Evolutionary conservation across 2,113 vertebrate species (phyloP), one percentile per base, ranked within the genome.

Genomic region (Microcebus griseorufus): DNA sequence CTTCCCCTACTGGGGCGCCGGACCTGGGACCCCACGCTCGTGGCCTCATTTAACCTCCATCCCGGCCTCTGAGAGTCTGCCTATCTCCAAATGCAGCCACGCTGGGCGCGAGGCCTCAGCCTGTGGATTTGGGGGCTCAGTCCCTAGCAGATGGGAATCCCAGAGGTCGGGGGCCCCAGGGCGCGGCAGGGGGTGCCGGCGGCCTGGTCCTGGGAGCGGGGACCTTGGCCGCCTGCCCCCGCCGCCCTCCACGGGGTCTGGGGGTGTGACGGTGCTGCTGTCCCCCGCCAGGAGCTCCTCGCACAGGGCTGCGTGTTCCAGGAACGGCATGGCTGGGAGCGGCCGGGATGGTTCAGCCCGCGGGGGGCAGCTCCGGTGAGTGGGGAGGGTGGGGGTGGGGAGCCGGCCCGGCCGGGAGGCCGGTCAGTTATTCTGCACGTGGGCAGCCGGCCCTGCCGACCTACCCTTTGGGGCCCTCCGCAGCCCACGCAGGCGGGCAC

Each of bases 311-410:
- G 99, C 1, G 98, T 99, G 62, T 99, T 99, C 98, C 99, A 99
- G 98, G 99, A 99, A 98, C 98, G 99, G 6, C 99, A 99, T 0
- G 99, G 99, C 86, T 99, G 99, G 99, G 99, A 99, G 98, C 98
- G 99, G 93, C 99, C 99, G 0, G 99, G 99, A 76, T 99, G 99
- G 99, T 99, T 99, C 97, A 99, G 93, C 91, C 99, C 97, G 1
- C 29, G 95, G 0, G 99, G 99, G 4, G 53, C 99, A 0, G 99
- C 99, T 70, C 99, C 99, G 16, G 99, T 99, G 97, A 99, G 99
- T 95, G 17, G 7, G 42, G 51, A 3, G n/a, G n/a, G n/a, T n/a
- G n/a, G n/a, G n/a, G n/a, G n/a, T n/a, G 60, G n/a, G n/a, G n/a
- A n/a, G n/a, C n/a, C n/a, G n/a, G n/a, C n/a, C n/a, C n/a, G n/a